These are phyloP conservation scores for Sebastes variabilis DNA, from an alignment of 2,797 vertebrate genomes.

Conservation along the genomic window DNA sequence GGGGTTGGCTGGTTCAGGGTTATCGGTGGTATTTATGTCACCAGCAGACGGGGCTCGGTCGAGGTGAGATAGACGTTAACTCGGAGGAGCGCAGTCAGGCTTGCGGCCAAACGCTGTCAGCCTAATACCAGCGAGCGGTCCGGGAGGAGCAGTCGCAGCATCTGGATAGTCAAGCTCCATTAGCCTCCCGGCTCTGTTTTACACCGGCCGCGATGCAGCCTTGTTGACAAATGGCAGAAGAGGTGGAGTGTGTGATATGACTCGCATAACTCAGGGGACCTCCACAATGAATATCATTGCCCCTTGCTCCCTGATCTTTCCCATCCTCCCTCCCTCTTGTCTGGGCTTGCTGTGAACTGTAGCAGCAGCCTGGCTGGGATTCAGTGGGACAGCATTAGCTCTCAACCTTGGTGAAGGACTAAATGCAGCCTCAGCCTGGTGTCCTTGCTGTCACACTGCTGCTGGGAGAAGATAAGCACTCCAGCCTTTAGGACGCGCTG, in stretches of 20 bases:
- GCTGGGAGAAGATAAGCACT: constrained; percentile 69
- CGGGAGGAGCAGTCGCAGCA: constrained; percentile 68
- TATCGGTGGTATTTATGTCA: constrained; percentile 58
- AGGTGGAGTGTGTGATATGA: constrained; percentile 77
- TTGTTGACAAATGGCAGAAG: constrained; percentile 77
- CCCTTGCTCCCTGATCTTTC: constrained; percentile 41
- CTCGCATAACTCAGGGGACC: constrained; percentile 72
- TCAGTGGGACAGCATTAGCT: constrained; percentile 60
- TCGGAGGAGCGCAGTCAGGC: constrained; percentile 60
- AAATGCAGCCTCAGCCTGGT: constrained; percentile 52
- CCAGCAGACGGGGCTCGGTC: constrained; percentile 31
- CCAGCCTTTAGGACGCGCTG: constrained; percentile 45
- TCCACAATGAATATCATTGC: constrained; percentile 61
- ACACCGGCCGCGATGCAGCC: constrained; percentile 70
- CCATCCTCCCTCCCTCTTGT: constrained; percentile 27
- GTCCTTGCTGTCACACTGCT: constrained; percentile 76
- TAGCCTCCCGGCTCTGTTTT: constrained; percentile 73
- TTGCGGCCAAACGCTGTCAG: constrained; percentile 70
- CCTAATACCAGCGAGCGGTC: constrained; percentile 58
- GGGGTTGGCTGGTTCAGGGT: constrained; percentile 39
- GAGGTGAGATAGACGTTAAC: constrained; percentile 65
- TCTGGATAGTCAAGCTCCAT: constrained; percentile 84
- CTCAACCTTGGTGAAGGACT: constrained; percentile 79
- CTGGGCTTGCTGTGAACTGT: constrained; percentile 47
- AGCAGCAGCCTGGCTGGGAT: constrained; percentile 51